These are phyloP conservation scores for Cataglyphis altisquamis DNA, from an alignment of 2,888 invertebrate genomes.

Conservation along the genomic window DNA sequence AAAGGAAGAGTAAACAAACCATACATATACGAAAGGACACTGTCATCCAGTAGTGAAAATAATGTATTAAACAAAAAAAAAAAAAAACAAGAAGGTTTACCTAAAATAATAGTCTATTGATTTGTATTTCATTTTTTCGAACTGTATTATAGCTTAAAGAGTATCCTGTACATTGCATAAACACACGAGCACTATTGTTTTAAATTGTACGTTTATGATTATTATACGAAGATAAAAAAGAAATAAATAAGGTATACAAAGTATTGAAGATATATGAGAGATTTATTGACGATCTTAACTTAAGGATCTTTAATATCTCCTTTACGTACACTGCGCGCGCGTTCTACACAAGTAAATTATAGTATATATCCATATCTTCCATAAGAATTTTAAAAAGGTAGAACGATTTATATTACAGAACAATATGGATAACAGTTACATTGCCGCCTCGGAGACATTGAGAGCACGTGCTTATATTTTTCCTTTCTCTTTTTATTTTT, in stretches of 20 bases:
- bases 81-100: slow-evolving; percentile 77
- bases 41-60: slow-evolving; percentile 83
- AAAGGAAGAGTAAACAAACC: slow-evolving; percentile 60
- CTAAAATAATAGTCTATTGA: slow-evolving; percentile 84
- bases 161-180: slow-evolving; percentile 86
- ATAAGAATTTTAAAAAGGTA: slow-evolving; percentile 51
- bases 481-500: slow-evolving; percentile 32
- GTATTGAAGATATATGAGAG: slow-evolving; percentile 83
- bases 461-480: slow-evolving; percentile 47
- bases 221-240: slow-evolving; percentile 84
- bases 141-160: slow-evolving; percentile 86
- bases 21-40: slow-evolving; percentile 62
- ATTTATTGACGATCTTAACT: slow-evolving; percentile 78
- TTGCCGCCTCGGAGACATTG: slow-evolving; percentile 61
- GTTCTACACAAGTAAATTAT: slow-evolving; percentile 69
- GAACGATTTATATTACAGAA: slow-evolving; percentile 63
- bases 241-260: slow-evolving; percentile 85
- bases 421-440: slow-evolving; percentile 67
- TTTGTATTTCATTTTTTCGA: slow-evolving; percentile 85
- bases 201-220: slow-evolving; percentile 85
- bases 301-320: slow-evolving; percentile 75
- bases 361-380: slow-evolving; percentile 73
- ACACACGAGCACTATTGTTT: slow-evolving; percentile 85
- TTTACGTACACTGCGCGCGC: slow-evolving; percentile 63
- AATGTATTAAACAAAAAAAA: slow-evolving; percentile 81